Evolutionary conservation across 2,797 vertebrate species (phyloP).

Genomic region (Manis javanica): DNA sequence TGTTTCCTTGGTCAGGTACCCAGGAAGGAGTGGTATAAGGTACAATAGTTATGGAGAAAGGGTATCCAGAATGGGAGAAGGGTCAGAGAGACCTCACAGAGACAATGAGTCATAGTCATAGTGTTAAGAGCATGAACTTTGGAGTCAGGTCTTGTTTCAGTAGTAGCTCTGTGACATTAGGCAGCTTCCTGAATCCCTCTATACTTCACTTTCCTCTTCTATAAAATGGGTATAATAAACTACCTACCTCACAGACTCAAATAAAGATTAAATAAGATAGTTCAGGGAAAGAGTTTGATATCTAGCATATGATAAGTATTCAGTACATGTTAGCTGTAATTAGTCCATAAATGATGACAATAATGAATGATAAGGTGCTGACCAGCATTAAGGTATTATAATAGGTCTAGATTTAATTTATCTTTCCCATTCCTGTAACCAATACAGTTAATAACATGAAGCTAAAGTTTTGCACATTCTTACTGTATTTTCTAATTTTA

Average conservation of each 20-base stretch:
- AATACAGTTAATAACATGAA: conserved; percentile 40
- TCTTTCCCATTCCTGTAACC: background rate
- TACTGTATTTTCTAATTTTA: conserved; percentile 70
- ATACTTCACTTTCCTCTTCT: conserved; percentile 21
- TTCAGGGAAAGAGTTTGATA: conserved; percentile 10
- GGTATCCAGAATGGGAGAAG: background rate
- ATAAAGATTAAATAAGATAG: conserved; percentile 16
- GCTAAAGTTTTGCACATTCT: conserved; percentile 2
- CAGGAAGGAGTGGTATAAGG: background rate
- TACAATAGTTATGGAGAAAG: background rate
- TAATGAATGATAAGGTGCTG: conserved; percentile 3
- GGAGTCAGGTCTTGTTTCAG: background rate
- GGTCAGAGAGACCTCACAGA: background rate
- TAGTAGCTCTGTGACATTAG: background rate
- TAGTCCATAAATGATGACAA: background rate
- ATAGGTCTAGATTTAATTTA: conserved; percentile 37
- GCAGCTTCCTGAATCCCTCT: background rate
- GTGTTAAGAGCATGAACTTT: background rate
- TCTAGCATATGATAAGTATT: background rate
- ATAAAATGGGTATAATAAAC: conserved; percentile 19
- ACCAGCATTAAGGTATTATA: conserved; percentile 5
- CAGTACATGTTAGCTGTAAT: background rate
- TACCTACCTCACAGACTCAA: background rate
- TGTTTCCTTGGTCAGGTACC: background rate
- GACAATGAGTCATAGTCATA: background rate